These are phyloP conservation scores for Petrocephalus microphthalmus DNA, from an alignment of 2,113 vertebrate genomes.

Conservation along the genomic window DNA sequence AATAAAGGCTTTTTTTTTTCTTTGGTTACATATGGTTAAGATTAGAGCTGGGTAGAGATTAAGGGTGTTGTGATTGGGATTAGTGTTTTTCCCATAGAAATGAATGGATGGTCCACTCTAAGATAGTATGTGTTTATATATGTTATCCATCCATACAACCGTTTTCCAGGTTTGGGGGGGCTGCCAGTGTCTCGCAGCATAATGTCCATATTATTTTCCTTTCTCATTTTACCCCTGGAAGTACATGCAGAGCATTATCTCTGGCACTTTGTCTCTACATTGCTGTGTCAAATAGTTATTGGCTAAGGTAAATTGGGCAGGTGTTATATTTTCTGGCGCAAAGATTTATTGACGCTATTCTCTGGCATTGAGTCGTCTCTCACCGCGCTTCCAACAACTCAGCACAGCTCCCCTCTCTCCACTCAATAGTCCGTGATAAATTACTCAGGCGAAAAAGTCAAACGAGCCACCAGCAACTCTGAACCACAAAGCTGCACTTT, in stretches of 20 bases:
- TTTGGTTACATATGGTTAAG: background rate
- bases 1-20: background rate
- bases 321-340: conserved; percentile 37
- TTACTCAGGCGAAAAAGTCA: conserved; percentile 34
- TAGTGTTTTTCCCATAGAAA: background rate
- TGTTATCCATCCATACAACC: background rate
- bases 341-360: conserved; percentile 36
- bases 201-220: background rate
- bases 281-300: conserved; percentile 39
- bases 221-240: background rate
- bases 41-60: background rate
- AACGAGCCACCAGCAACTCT: conserved; percentile 27
- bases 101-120: background rate
- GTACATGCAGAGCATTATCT: background rate
- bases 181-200: background rate
- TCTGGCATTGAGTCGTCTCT: conserved; percentile 29
- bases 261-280: conserved; percentile 8
- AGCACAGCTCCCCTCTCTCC: conserved; percentile 38
- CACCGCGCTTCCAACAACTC: conserved; percentile 39
- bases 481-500: conserved; percentile 14
- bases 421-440: conserved; percentile 44
- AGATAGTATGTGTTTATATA: background rate
- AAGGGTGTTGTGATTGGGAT: background rate
- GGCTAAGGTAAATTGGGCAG: conserved; percentile 28
- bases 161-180: background rate